These are phyloP conservation scores for Coendou prehensilis DNA, from an alignment of 2,797 vertebrate species.

Conservation along the genomic window DNA sequence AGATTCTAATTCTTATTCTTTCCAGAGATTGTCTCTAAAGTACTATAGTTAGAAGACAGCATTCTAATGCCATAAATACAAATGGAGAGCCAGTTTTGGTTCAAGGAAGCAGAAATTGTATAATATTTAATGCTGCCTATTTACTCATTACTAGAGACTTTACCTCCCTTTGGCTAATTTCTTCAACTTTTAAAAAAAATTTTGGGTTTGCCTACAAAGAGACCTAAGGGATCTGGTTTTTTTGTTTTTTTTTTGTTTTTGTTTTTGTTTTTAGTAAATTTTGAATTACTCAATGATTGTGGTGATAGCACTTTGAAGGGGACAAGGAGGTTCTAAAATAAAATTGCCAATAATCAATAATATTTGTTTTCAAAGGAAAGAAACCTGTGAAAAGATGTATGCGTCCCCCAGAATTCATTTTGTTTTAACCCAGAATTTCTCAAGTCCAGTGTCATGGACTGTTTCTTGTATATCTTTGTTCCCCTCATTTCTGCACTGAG, in stretches of 20 bases:
- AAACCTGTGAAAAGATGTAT: neutral
- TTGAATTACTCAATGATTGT: neutral
- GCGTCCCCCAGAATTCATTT: neutral
- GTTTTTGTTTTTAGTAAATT: neutral
- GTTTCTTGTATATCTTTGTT: neutral
- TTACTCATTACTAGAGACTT: neutral
- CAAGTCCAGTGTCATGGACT: neutral
- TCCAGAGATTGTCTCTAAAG: conserved; percentile 17
- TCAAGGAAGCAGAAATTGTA: neutral
- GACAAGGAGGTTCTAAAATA: neutral
- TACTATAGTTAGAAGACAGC: neutral
- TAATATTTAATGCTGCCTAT: neutral
- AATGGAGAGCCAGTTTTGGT: neutral
- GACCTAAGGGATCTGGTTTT: neutral
- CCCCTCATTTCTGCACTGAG: neutral
- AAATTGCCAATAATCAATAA: neutral
- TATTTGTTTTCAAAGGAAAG: conserved; percentile 42
- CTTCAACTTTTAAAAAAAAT: neutral
- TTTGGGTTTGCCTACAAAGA: neutral
- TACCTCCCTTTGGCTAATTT: neutral
- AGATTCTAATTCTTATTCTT: conserved; percentile 49
- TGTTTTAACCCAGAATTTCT: neutral
- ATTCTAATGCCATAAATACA: neutral
- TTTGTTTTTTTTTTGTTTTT: too few species aligned
- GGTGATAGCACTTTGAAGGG: neutral